These are phyloP conservation scores for Acleris literana DNA, from an alignment of 2,888 invertebrate genomes.

Conservation along the genomic window DNA sequence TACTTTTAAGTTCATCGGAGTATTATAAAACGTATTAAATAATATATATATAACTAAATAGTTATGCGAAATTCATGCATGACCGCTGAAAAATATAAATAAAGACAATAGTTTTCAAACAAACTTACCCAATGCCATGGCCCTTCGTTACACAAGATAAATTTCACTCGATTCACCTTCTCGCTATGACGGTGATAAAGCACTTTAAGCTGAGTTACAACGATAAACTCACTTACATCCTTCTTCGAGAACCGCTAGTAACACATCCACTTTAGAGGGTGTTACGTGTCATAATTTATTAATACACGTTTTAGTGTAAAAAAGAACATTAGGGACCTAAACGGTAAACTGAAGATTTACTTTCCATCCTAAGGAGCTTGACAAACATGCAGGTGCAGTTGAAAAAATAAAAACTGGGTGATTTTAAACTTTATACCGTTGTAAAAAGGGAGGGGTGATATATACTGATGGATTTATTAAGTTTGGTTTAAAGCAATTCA, in stretches of 20 bases:
- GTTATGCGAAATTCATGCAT: no score
- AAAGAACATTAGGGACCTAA: slow-evolving; percentile 35
- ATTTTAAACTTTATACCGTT: background rate
- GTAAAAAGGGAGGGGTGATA: background rate
- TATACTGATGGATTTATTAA: background rate
- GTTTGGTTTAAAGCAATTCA: slow-evolving; percentile 23
- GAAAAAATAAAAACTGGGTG: background rate
- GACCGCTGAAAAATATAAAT: no score
- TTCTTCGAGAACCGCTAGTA: slow-evolving; percentile 13
- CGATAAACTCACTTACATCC: slow-evolving; percentile 6
- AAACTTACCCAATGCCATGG: no score
- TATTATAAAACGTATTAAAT: no score
- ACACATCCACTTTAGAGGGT: slow-evolving; percentile 23
- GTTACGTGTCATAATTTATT: slow-evolving; percentile 34
- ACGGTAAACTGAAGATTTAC: slow-evolving; percentile 36
- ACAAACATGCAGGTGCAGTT: background rate
- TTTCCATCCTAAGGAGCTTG: background rate
- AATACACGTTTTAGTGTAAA: slow-evolving; percentile 23
- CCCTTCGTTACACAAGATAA: no score
- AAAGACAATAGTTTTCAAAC: no score
- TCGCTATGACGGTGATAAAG: no score
- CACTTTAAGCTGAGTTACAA: no score
- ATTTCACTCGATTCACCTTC: no score
- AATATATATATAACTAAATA: no score
- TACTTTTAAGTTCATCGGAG: no score